phyloP scores from a whole-genome alignment of 1,140 invertebrate genomes.

The Atta cephalotes region DNA sequence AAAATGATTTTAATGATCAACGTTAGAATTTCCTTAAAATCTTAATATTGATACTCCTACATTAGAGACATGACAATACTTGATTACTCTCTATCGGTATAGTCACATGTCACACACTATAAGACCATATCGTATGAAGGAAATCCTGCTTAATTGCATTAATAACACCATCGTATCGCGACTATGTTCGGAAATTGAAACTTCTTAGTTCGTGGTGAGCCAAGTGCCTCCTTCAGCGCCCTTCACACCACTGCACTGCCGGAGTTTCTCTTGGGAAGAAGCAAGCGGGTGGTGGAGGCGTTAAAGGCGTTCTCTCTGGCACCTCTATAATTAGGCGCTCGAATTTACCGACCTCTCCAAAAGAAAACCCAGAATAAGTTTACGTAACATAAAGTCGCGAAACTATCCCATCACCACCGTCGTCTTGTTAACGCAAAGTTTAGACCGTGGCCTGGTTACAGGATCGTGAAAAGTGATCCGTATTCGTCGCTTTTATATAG shows the following conservation, averaged over 20 bases:
- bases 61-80: background rate
- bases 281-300: constrained; percentile 48
- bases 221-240: constrained; percentile 52
- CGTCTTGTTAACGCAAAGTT: constrained; percentile 60
- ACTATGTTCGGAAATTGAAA: constrained; percentile 68
- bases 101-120: constrained; percentile 22
- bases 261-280: constrained; percentile 59
- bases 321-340: constrained; percentile 61
- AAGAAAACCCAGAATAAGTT: constrained; percentile 62
- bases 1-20: background rate
- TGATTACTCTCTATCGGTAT: constrained; percentile 35
- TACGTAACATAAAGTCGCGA: constrained; percentile 59
- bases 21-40: background rate
- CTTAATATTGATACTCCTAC: constrained; percentile 1
- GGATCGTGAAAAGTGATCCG: constrained; percentile 42
- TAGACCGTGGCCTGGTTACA: constrained; percentile 32
- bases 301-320: constrained; percentile 60
- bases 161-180: constrained; percentile 57
- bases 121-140: constrained; percentile 56
- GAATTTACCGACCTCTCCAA: constrained; percentile 54
- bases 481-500: constrained; percentile 29
- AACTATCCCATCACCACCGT: constrained; percentile 56
- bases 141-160: constrained; percentile 62
- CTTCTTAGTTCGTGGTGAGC: constrained; percentile 62
- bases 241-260: constrained; percentile 39